Evolutionary conservation across 2,797 vertebrate species (phyloP).

Genomic region (Distichodus sexfasciatus): DNA sequence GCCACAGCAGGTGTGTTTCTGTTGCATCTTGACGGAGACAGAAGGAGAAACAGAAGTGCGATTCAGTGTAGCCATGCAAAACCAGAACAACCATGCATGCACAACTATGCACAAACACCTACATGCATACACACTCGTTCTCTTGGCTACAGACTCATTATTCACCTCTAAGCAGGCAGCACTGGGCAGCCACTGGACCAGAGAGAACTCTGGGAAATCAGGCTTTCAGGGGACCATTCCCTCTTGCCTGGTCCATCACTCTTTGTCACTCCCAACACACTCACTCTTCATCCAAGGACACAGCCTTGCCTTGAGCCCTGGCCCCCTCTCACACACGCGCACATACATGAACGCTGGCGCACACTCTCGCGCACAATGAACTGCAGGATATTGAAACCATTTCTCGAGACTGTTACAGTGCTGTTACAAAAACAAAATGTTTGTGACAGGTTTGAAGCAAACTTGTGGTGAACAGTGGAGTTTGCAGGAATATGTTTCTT

Average conservation of each 20-base stretch:
- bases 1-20: too few species aligned
- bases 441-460: too few species aligned
- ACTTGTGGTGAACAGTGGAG: too few species aligned
- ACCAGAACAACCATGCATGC: too few species aligned
- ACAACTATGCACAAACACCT: slow-evolving; percentile 24
- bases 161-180: slow-evolving; percentile 41
- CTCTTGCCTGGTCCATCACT: slow-evolving; percentile 33
- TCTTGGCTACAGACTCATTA: slow-evolving; percentile 45
- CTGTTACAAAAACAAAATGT: too few species aligned
- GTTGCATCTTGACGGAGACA: too few species aligned
- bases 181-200: slow-evolving; percentile 26
- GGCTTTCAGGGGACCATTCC: slow-evolving; percentile 34
- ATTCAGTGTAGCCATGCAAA: too few species aligned
- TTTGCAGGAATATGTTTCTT: too few species aligned
- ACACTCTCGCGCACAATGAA: neutral
- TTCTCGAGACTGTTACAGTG: neutral
- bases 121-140: slow-evolving; percentile 18
- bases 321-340: neutral
- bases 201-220: slow-evolving; percentile 49
- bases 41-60: slow-evolving; percentile 16
- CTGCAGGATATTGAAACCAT: too few species aligned
- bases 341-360: neutral
- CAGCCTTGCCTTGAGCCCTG: neutral
- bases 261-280: slow-evolving; percentile 31
- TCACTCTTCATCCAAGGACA: slow-evolving; percentile 33